Conservation (phyloP, 2,113 vertebrate species). For the Oryzias curvinotus region DNA sequence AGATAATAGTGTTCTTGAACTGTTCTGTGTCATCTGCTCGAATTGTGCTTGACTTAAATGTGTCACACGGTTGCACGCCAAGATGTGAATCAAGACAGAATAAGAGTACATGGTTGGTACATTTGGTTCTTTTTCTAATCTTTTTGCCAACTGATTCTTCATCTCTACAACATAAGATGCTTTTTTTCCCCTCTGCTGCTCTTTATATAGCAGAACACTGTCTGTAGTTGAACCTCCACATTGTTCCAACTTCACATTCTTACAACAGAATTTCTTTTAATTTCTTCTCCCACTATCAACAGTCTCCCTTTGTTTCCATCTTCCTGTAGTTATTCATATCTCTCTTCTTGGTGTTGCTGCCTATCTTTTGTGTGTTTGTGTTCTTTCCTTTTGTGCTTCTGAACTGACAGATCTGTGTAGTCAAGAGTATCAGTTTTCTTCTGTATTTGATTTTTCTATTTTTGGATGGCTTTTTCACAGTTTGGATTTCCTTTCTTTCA, state of each 20-base stretch:
- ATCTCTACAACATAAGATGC: constrained; percentile 9
- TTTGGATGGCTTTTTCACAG: constrained; percentile 12
- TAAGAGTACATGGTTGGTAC: not conserved
- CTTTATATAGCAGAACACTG: constrained; percentile 26
- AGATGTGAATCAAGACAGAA: too few relatives aligned
- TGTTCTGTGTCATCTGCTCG: too few relatives aligned
- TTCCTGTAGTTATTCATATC: constrained; percentile 56
- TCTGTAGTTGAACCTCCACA: constrained; percentile 47
- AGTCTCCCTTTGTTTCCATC: constrained; percentile 57
- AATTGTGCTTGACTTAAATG: too few relatives aligned
- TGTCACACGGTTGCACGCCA: too few relatives aligned
- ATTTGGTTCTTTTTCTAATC: constrained; percentile 13
- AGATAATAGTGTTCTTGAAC: too few relatives aligned
- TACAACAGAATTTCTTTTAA: constrained; percentile 21
- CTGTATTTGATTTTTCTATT: constrained; percentile 26
- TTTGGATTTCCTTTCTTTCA: not conserved
- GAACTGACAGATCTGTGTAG: constrained; percentile 11
- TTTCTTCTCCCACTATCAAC: constrained; percentile 42
- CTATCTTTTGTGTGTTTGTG: constrained; percentile 23
- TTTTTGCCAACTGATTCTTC: not conserved
- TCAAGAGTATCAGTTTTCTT: constrained; percentile 29
- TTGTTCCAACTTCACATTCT: constrained; percentile 51
- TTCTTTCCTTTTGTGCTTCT: constrained; percentile 22
- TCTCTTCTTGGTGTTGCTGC: constrained; percentile 27
- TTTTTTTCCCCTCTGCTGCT: constrained; percentile 22